Base-by-base conservation (phyloP, 2,797 vertebrate genomes). In the Schizopygopsis pylzovi region DNA sequence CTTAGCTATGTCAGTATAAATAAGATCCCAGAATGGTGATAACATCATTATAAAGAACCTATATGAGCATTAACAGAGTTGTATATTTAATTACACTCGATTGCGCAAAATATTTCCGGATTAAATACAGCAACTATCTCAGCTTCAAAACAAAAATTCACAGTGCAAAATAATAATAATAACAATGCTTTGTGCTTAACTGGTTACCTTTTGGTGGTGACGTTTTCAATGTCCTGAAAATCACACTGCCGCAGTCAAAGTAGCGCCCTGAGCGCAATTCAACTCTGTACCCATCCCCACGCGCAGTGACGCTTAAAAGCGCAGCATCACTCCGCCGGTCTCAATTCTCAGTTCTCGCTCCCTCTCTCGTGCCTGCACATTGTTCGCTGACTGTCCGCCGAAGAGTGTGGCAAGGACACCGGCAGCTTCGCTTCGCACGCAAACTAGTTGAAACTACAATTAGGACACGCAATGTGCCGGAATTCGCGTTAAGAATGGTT, bases 391-490 rank as follows among this genome's bases (percentile, higher is more conserved):
- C 54, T 52, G 83, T 76, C 33, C 25, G 59, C 52, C 9, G 78
- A 54, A 56, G 85, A 63, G 56, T 39, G 83, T 78, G 54, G 67
- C 85, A 5, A 6, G 37, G 33, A 54, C 63, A 22, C 41, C n/a
- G 41, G 13, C 76, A 33, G 75, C 37, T 76, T 25, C 63, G 18
- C 25, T 3, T 52, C 52, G 25, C 15, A 12, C n/a, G 41, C 0
- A 70, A 87, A 89, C 72, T 83, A 75, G 47, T 77, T 63, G 33
- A 78, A 79, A 82, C 22, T 59, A 9, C n/a, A 79, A 65, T 82
- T 59, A 47, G 70, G 83, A 25, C 61, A 28, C 5, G 22, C 11
- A 47, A 28, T 49, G 49, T 25, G 20, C 77, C n/a, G 25, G 39
- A 54, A 12, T 20, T 75, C 28, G 16, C 15, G 22, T 75, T 54